Evolutionary conservation across 1,140 invertebrate species (phyloP).

Genomic region (Hermetia illucens): DNA sequence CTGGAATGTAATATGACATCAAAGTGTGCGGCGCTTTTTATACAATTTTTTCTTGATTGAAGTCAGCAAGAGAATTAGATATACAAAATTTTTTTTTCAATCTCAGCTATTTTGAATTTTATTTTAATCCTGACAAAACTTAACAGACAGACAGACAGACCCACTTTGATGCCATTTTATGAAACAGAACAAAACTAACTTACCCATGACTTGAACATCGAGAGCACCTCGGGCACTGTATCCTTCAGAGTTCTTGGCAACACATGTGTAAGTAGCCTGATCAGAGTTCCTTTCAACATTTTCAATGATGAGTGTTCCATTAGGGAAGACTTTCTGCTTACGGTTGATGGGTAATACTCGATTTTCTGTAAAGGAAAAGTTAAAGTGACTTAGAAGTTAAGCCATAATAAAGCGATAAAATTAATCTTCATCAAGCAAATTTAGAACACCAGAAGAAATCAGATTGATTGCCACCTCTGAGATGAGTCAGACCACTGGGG

Average conservation of each 20-base stretch:
- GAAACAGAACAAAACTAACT: conserved; percentile 36
- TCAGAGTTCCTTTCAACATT: conserved; percentile 85
- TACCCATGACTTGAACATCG: conserved; percentile 93
- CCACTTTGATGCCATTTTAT: neutral
- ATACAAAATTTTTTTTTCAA: conserved; percentile 1
- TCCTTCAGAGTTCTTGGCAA: conserved; percentile 78
- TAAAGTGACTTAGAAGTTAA: conserved; percentile 2
- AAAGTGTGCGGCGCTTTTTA: no score
- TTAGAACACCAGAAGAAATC: no score
- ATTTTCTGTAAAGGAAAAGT: conserved; percentile 16
- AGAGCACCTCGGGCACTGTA: conserved; percentile 73
- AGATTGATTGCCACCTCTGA: no score
- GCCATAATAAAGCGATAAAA: neutral
- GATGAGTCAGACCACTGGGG: no score
- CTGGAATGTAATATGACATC: no score
- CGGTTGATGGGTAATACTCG: conserved; percentile 81
- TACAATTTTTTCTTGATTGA: no score
- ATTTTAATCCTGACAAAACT: neutral
- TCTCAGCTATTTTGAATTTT: conserved; percentile 4
- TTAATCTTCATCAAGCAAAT: neutral
- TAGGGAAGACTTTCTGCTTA: conserved; percentile 86
- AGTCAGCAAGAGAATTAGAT: no score
- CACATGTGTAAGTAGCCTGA: conserved; percentile 88
- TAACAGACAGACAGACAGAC: no score
- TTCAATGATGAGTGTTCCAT: conserved; percentile 86